Conservation (phyloP, 2,888 invertebrate genomes). For the Apodemia zela region DNA sequence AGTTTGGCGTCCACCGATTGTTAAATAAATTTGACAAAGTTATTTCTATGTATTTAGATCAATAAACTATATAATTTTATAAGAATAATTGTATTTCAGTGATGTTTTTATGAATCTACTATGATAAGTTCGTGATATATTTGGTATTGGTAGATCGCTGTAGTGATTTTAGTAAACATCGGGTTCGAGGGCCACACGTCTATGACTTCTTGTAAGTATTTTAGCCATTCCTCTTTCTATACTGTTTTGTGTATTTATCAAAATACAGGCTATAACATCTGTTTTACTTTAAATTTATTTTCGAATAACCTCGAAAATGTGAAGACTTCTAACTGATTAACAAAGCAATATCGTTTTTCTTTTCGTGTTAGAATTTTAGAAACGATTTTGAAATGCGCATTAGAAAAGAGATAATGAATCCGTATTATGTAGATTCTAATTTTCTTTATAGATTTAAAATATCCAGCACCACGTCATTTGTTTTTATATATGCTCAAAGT, state of each 20-base stretch:
- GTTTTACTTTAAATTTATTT: slow-evolving; percentile 36
- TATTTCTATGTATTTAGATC: slow-evolving; percentile 71
- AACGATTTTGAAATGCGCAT: slow-evolving; percentile 13
- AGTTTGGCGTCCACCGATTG: slow-evolving; percentile 77
- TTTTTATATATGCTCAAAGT: slow-evolving; percentile 1
- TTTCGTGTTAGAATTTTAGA: background rate
- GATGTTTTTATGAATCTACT: slow-evolving; percentile 52
- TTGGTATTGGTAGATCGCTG: slow-evolving; percentile 52
- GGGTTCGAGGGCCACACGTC: slow-evolving; percentile 74
- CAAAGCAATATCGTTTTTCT: slow-evolving; percentile 22
- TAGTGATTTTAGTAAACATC: slow-evolving; percentile 75
- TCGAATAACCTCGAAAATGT: slow-evolving; percentile 53
- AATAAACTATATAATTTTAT: slow-evolving; percentile 46
- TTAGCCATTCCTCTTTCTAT: slow-evolving; percentile 53
- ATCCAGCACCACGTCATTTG: slow-evolving; percentile 2
- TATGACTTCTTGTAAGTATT: slow-evolving; percentile 78
- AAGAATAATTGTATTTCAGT: slow-evolving; percentile 51
- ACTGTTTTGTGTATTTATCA: slow-evolving; percentile 41
- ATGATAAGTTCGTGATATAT: slow-evolving; percentile 63
- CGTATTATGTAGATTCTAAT: background rate
- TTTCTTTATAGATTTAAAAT: background rate
- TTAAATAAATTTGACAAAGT: slow-evolving; percentile 60
- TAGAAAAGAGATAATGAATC: slow-evolving; percentile 12
- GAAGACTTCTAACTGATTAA: slow-evolving; percentile 6
- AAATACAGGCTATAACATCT: slow-evolving; percentile 39